Percentiles rank a stretch among this genome's conserved stretches.
phyloP scores from a whole-genome alignment of 2,888 invertebrate species.

The Tenthredo livida region DNA sequence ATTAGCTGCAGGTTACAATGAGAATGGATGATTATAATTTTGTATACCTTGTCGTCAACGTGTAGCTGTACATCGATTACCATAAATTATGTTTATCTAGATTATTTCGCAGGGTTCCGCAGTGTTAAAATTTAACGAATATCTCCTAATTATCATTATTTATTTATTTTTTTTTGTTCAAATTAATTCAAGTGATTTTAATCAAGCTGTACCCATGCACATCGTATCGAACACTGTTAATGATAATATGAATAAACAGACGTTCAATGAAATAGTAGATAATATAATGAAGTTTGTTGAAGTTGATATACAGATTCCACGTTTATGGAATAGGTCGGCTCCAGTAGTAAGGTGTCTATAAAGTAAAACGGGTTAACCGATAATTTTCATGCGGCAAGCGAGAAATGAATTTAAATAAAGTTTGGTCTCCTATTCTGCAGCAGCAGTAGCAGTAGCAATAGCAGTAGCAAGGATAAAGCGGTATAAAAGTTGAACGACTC shows the following conservation, averaged over 20 bases:
- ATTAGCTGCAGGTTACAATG: conserved; percentile 29
- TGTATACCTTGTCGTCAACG: neutral
- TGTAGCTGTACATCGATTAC: neutral
- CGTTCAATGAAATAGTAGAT: neutral
- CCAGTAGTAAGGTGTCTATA: neutral
- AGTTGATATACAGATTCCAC: neutral
- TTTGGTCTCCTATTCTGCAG: neutral
- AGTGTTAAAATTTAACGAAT: too few species aligned
- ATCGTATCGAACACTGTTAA: neutral
- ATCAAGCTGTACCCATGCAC: neutral
- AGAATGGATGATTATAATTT: conserved; percentile 20
- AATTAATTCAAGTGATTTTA: neutral
- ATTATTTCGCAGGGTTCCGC: neutral
- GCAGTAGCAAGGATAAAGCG: conserved; percentile 8
- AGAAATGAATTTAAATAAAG: conserved; percentile 48
- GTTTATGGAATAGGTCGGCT: neutral
- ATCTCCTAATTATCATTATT: too few species aligned
- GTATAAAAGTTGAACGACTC: conserved; percentile 47
- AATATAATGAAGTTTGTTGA: neutral
- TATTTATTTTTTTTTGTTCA: neutral
- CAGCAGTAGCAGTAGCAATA: neutral
- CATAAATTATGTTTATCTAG: neutral
- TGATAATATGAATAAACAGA: neutral
- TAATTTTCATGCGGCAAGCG: conserved; percentile 27
- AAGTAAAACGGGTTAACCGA: conserved; percentile 33